Evolutionary conservation across 2,797 vertebrate species (phyloP).

Genomic region (Petrocephalus schoutedeni): DNA sequence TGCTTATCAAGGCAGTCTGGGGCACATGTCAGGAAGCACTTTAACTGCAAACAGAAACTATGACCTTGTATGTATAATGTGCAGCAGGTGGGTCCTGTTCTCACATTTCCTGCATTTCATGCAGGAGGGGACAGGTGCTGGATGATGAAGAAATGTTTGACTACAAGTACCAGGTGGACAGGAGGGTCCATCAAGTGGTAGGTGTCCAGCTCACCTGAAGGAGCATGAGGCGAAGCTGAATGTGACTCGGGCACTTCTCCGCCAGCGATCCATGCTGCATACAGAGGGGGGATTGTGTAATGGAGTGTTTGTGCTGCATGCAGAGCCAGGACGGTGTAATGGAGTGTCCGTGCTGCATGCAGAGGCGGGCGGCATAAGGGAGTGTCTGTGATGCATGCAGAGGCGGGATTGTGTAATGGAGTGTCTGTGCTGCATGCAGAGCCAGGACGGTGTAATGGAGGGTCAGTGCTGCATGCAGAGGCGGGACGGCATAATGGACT

Average conservation of each 20-base stretch:
- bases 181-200: constrained; percentile 63
- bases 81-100: not conserved
- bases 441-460: too few relatives aligned
- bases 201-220: constrained; percentile 27
- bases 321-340: not conserved
- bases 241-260: not conserved
- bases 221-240: not conserved
- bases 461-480: not conserved
- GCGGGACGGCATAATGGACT: not conserved
- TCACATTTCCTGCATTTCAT: constrained; percentile 32
- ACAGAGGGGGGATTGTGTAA: not conserved
- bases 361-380: not conserved
- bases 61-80: not conserved
- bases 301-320: not conserved
- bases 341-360: not conserved
- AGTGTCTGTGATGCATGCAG: not conserved
- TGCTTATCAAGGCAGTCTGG: not conserved
- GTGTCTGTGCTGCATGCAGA: not conserved
- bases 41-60: not conserved
- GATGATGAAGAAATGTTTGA: constrained; percentile 51
- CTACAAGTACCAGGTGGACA: constrained; percentile 58
- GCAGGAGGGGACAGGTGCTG: constrained; percentile 35
- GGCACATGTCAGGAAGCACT: too few relatives aligned
- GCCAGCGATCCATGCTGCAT: not conserved
- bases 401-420: not conserved